Evolutionary conservation across 2,888 invertebrate species (phyloP).

Genomic region (Prenolepis imparis): DNA sequence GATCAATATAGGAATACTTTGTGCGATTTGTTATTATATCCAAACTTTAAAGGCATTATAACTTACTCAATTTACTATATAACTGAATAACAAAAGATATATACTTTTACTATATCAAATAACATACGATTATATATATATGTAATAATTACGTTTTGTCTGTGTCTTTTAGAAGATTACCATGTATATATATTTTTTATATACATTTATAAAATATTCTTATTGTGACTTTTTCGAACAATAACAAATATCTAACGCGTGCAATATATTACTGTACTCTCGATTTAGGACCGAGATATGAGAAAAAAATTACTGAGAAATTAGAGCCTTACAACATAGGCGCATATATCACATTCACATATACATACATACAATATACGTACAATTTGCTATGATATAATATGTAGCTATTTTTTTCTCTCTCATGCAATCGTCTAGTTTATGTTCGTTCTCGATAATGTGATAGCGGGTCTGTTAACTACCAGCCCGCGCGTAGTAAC

Average conservation of each 20-base stretch:
- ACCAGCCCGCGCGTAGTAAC: conserved; percentile 77
- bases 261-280: not conserved
- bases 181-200: not conserved
- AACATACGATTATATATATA: not conserved
- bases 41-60: not conserved
- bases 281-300: not conserved
- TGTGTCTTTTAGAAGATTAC: not conserved
- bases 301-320: not conserved
- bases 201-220: not conserved
- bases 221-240: not conserved
- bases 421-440: not conserved
- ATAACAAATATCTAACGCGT: not conserved
- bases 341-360: conserved; percentile 23
- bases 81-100: conserved; percentile 1
- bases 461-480: conserved; percentile 70
- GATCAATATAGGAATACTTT: conserved; percentile 15
- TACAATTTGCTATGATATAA: not conserved
- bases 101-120: not conserved
- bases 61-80: not conserved
- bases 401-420: conserved; percentile 20
- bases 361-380: not conserved
- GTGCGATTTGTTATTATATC: not conserved
- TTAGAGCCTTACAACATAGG: not conserved
- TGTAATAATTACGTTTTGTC: not conserved
- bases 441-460: conserved; percentile 60